Evolutionary conservation across 1,140 invertebrate species (phyloP), one percentile per base, ranked within the genome.

Genomic region (Ooceraea biroi): DNA sequence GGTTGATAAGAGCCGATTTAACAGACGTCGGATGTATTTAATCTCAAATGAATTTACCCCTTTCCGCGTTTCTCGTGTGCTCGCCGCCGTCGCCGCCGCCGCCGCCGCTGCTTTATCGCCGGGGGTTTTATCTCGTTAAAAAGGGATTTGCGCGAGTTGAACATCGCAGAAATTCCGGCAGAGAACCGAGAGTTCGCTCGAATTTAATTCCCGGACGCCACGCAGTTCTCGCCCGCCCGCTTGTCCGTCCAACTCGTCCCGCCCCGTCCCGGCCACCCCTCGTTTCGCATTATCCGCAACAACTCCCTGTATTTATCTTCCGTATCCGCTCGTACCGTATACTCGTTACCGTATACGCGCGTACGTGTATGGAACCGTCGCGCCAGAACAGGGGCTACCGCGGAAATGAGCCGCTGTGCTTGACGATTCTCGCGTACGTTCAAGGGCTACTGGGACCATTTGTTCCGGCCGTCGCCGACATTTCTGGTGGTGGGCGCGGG

Each of bases 241-340:
- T n/a, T 41, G 36, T 36, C 36, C 36, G 36, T 36, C 55, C 14
- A 1, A 41, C 19, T 44, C 58, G 1, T 55, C 17, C 57, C 27
- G 46, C n/a, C 1, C 27, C 14, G 14, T 58, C 19, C 46, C 27
- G 27, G 41, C n/a, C 14, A 41, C 60, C 41, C 22, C 73, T 36
- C 58, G 60, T 50, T 80, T 86, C 72, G 82, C 61, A 87, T 87
- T 86, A 87, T 84, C 65, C 86, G 65, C 78, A 58, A 78, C 72
- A 87, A 84, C 85, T 87, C 86, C 80, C 87, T 76, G 85, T 87
- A 87, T 87, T 86, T 83, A 87, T 87, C 86, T 87, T 78, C 85
- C 71, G 63, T 68, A 87, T 83, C 65, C 80, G 80, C 57, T 68
- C 19, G 66, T 58, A 71, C 69, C 52, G 63, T 77, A 76, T 36